Evolutionary conservation across 2,113 vertebrate genomes (phyloP).

Genomic region (Misgurnus mizolepis): DNA sequence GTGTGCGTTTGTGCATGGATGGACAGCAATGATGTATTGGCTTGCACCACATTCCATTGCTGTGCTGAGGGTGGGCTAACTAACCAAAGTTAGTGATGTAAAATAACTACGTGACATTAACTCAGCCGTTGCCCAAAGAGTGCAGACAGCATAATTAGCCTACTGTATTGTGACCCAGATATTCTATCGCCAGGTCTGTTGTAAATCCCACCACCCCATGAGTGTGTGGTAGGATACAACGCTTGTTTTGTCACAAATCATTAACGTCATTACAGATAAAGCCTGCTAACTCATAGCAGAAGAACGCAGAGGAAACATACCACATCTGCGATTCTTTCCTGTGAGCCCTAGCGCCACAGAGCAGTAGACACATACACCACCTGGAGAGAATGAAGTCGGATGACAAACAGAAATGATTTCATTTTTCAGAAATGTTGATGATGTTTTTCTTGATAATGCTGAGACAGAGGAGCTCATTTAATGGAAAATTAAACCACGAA

Average conservation of each 20-base stretch:
- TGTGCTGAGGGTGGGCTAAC: neutral
- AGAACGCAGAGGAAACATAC: neutral
- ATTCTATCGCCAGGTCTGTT: too few relatives aligned
- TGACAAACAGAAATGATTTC: neutral
- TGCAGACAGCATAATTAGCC: too few relatives aligned
- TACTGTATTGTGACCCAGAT: too few relatives aligned
- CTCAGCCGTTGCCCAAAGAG: too few relatives aligned
- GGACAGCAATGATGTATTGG: neutral
- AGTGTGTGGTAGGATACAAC: neutral
- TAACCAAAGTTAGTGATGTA: too few relatives aligned
- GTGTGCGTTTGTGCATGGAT: neutral
- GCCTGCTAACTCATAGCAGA: neutral
- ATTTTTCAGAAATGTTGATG: neutral
- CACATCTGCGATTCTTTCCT: slow-evolving; percentile 4
- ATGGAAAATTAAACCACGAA: neutral
- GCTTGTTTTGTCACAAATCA: neutral
- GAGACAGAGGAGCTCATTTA: too few relatives aligned
- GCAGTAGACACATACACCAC: neutral
- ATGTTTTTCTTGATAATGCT: neutral
- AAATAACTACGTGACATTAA: too few relatives aligned
- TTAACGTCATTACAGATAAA: neutral
- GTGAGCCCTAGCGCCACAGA: neutral
- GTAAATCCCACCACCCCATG: too few relatives aligned
- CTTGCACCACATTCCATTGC: neutral
- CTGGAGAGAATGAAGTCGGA: neutral